Evolutionary conservation across 2,888 invertebrate species (phyloP), one percentile per base, ranked within the genome.

Genomic region (Pachycephus smyrnensis): DNA sequence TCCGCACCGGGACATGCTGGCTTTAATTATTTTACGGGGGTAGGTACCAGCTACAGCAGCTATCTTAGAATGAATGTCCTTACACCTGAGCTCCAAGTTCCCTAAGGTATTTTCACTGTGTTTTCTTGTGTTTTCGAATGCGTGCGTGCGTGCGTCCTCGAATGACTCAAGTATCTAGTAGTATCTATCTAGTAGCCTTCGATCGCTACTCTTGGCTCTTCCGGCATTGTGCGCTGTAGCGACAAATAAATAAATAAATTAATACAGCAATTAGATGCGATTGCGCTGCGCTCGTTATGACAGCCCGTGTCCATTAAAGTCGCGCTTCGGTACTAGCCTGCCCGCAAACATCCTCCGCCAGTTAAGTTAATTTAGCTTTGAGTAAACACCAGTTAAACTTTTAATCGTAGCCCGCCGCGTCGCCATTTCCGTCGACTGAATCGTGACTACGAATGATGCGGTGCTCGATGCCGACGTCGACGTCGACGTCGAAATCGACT

Each of bases 341-440:
- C 69, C 77, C 81, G 69, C 79, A 76, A 81, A 80, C 80, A 81
- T 81, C 78, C 77, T 80, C 77, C 78, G 37, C 73, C 78, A 73
- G 81, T 80, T 81, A 73, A 78, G 80, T 80, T 81, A 81, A 81
- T 81, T 82, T 77, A 82, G 81, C 79, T 76, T 77, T 78, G 73
- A 77, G 80, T 82, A 82, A 82, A 82, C 82, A 80, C 75, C 78
- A 81, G 78, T 78, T 80, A 81, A 81, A 81, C 81, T 81, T 80
- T 82, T 80, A 82, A 82, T 75, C 82, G 81, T 40, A 77, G 73
- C 73, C 77, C 79, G 40, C 40, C 40, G 40, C 40, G 40, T 40
- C 40, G 77, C 75, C 76, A 76, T 79, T 81, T 77, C 79, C 76
- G 80, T 75, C 76, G 73, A 40, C 40, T 6, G 40, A 40, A 40